Base-by-base conservation (phyloP, 1,140 invertebrate genomes). In the Apis florea region DNA sequence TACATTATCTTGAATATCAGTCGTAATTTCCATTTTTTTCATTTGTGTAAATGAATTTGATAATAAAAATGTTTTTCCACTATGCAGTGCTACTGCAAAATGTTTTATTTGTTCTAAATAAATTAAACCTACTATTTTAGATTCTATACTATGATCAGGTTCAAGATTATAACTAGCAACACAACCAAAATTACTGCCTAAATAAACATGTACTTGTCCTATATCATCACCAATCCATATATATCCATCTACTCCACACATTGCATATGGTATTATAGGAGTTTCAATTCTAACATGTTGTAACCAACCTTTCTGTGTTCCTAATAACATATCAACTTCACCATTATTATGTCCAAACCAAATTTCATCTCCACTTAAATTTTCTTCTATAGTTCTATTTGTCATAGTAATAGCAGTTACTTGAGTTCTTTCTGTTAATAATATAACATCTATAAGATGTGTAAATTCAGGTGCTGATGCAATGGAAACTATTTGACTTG, bases 401-500 rank as follows among this genome's bases (percentile, higher is more conserved):
- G 91, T 92, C 86, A 90, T 94, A 2, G 94, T 93, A 9, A 94
- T 94, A 79, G 92, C 94, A 47, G 94, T 94, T 53, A 95, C 96
- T 91, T 93, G 94, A 67, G 94, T 95, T 68, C 92, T 94, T 90
- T 95, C 95, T 58, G 95, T 95, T 59, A 97, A 90, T 5, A 96
- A 95, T 2, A 97, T 95, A 2, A 97, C 97, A 93, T 99, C 98
- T 54, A 96, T 93, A 53, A 99, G 92, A 93, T 98, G 97, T 9
- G 96, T 97, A 92, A 98, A 99, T 94, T 99, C 98, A 0, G 98
- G 98, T 3, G 98, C 98, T 19, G 96, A 96, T 1, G 97, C 96
- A 69, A 99, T 98, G 0, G 97, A 97, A 19, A 99, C 97, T 58
- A 99, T 97, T 92, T 99, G 97, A 90, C 97, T 97, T 0, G 98